Conservation (phyloP, 2,888 invertebrate genomes). For the Heliothis peltigera region DNA sequence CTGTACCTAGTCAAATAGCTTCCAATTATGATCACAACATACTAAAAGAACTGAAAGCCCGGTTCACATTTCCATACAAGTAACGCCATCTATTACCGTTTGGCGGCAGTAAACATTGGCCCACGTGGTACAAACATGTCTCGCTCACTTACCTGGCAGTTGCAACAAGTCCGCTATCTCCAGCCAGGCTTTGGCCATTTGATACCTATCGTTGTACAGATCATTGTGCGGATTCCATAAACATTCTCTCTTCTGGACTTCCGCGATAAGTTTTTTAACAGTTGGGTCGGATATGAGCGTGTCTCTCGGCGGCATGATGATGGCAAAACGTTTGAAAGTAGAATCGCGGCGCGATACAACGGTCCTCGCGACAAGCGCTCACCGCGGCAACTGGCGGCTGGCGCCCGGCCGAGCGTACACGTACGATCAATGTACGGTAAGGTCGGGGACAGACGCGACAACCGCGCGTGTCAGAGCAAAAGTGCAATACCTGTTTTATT, state of each 20-base stretch:
- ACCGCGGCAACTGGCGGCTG: constrained; percentile 62
- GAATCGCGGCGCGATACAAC: constrained; percentile 56
- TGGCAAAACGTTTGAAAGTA: constrained; percentile 31
- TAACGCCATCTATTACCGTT: constrained; percentile 59
- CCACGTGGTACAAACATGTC: constrained; percentile 32
- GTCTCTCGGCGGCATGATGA: constrained; percentile 51
- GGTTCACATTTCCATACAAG: constrained; percentile 15
- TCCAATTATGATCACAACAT: background rate
- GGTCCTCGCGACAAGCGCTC: constrained; percentile 60
- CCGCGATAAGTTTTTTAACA: constrained; percentile 62
- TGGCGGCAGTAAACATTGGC: constrained; percentile 9
- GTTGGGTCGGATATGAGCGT: constrained; percentile 44
- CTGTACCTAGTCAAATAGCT: background rate
- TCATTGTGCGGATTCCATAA: constrained; percentile 71
- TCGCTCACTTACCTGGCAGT: constrained; percentile 68
- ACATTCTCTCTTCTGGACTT: constrained; percentile 67
- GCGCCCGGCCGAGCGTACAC: constrained; percentile 48
- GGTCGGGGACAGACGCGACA: constrained; percentile 32
- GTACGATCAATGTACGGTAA: constrained; percentile 54
- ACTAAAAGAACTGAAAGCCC: background rate
- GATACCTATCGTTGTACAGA: constrained; percentile 67
- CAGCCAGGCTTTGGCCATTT: constrained; percentile 67
- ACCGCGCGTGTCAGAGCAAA: constrained; percentile 1
- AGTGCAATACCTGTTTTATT: background rate
- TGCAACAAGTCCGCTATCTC: constrained; percentile 65